Evolutionary conservation across 2,113 vertebrate species (phyloP).

Genomic region (Alethe diademata): DNA sequence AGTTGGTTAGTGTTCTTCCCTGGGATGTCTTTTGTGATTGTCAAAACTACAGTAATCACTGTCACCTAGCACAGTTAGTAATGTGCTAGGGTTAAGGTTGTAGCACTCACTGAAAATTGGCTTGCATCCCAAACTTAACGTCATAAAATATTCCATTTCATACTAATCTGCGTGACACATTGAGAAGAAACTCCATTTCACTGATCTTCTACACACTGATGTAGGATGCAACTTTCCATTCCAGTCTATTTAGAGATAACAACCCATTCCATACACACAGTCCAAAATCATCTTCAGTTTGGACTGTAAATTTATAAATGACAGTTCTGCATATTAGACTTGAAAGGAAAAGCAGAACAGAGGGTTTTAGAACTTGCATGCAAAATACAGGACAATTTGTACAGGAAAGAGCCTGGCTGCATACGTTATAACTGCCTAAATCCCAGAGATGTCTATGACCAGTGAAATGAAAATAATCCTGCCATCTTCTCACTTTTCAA

Average conservation of each 20-base stretch:
- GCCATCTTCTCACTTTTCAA: not conserved
- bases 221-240: not conserved
- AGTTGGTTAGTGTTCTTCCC: not conserved
- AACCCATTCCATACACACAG: not conserved
- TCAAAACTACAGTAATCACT: not conserved
- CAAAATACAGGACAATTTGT: constrained; percentile 38
- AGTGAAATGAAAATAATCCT: not conserved
- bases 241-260: constrained; percentile 10
- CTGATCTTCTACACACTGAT: not conserved
- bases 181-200: not conserved
- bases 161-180: not conserved
- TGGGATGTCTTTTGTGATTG: not conserved
- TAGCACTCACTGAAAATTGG: not conserved
- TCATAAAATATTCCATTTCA: constrained; percentile 24
- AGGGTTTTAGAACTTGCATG: not conserved
- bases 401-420: not conserved
- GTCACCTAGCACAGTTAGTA: not conserved
- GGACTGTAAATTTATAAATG: constrained; percentile 43
- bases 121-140: not conserved
- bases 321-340: constrained; percentile 2
- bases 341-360: constrained; percentile 43
- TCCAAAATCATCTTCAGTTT: constrained; percentile 11
- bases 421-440: not conserved
- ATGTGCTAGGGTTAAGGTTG: not conserved
- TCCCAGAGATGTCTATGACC: not conserved